These are phyloP conservation scores for Sebastes kiyomatsui DNA, from an alignment of 2,797 vertebrate genomes.

Conservation along the genomic window DNA sequence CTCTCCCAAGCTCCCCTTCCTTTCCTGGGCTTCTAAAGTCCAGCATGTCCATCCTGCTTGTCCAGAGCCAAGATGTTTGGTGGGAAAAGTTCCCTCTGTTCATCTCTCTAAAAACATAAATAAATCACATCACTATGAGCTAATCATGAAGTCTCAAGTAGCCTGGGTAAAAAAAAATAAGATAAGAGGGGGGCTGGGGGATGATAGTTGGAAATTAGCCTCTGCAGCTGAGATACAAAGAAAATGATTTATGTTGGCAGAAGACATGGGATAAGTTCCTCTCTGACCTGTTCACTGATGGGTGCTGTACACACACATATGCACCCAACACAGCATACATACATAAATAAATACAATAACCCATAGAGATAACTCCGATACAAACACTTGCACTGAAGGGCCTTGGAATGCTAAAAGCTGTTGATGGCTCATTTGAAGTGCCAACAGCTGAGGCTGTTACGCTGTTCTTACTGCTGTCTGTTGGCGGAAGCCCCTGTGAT, in stretches of 20 bases:
- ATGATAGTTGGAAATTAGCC: slow-evolving; percentile 65
- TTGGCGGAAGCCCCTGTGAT: slow-evolving; percentile 74
- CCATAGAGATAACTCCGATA: slow-evolving; percentile 58
- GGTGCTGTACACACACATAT: slow-evolving; percentile 37
- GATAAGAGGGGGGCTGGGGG: background rate
- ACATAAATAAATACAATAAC: slow-evolving; percentile 53
- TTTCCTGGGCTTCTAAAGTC: slow-evolving; percentile 60
- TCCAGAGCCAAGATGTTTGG: slow-evolving; percentile 80
- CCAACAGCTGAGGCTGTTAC: slow-evolving; percentile 80
- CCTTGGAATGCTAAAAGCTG: slow-evolving; percentile 75
- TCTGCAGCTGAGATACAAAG: slow-evolving; percentile 68
- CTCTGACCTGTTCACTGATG: slow-evolving; percentile 56
- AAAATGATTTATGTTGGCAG: slow-evolving; percentile 61
- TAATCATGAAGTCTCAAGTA: slow-evolving; percentile 81
- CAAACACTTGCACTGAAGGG: slow-evolving; percentile 60
- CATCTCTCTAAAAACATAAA: slow-evolving; percentile 82
- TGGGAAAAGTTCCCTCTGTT: slow-evolving; percentile 83
- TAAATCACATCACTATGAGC: slow-evolving; percentile 84
- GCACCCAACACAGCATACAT: slow-evolving; percentile 20
- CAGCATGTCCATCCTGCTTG: slow-evolving; percentile 69
- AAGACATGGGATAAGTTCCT: slow-evolving; percentile 46
- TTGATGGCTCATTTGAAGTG: slow-evolving; percentile 82
- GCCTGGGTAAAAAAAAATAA: slow-evolving; percentile 51
- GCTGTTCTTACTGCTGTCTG: slow-evolving; percentile 63
- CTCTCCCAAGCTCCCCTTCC: slow-evolving; percentile 64